phyloP scores from a whole-genome alignment of 2,797 vertebrate genomes.

The Coreius guichenoti region DNA sequence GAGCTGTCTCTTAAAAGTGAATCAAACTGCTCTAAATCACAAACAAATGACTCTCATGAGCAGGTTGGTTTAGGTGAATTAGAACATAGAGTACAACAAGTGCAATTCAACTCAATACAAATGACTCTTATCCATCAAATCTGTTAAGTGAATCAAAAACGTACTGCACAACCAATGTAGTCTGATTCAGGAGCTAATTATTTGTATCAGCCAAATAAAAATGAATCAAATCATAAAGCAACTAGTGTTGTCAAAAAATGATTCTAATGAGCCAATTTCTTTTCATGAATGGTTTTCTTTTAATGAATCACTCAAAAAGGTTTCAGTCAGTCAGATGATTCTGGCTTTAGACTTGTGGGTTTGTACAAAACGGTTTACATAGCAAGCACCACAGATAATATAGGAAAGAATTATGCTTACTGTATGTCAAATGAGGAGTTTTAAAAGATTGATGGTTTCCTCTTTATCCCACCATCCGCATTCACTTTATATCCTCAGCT shows the following conservation, averaged over 20 bases:
- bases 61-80: background rate
- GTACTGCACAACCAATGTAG: too few species aligned
- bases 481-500: constrained; percentile 36
- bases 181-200: background rate
- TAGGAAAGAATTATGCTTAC: background rate
- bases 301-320: background rate
- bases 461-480: background rate
- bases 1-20: background rate
- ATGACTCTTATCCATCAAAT: background rate
- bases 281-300: background rate
- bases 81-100: background rate
- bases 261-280: background rate
- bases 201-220: background rate
- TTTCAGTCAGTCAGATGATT: background rate
- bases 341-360: background rate
- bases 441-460: constrained; percentile 17
- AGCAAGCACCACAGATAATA: background rate
- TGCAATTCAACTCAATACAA: background rate
- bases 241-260: background rate
- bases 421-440: background rate
- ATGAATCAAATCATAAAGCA: background rate
- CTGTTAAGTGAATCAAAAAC: background rate
- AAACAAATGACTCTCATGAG: background rate
- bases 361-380: constrained; percentile 7
- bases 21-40: background rate